phyloP scores from a whole-genome alignment of 2,888 invertebrate species.

The Azorinus chamasolen region DNA sequence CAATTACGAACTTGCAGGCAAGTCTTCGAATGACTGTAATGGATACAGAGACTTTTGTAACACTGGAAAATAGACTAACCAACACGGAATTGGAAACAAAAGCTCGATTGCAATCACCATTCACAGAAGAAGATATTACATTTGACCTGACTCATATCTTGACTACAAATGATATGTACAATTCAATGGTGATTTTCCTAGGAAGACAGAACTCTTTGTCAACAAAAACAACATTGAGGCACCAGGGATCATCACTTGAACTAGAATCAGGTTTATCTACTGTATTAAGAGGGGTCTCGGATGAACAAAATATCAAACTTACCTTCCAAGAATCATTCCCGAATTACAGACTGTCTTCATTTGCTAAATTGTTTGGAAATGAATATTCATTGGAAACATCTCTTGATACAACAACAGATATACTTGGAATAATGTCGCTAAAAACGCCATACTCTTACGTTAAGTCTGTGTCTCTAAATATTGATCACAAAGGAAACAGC shows the following conservation, averaged over 20 bases:
- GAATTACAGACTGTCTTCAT: slow-evolving; percentile 24
- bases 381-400: slow-evolving; percentile 32
- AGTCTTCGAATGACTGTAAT: not conserved
- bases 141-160: slow-evolving; percentile 35
- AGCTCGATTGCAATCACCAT: slow-evolving; percentile 41
- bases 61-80: slow-evolving; percentile 29
- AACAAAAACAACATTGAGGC: slow-evolving; percentile 25
- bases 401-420: slow-evolving; percentile 25
- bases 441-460: slow-evolving; percentile 37
- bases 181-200: slow-evolving; percentile 18
- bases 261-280: slow-evolving; percentile 35
- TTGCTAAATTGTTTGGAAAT: slow-evolving; percentile 35
- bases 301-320: slow-evolving; percentile 32
- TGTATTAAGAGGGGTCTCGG: slow-evolving; percentile 26
- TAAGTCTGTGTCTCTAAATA: slow-evolving; percentile 23
- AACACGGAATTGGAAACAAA: slow-evolving; percentile 31
- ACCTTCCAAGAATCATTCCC: slow-evolving; percentile 23
- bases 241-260: slow-evolving; percentile 3
- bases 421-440: slow-evolving; percentile 20
- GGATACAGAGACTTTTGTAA: slow-evolving; percentile 31
- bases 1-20: slow-evolving; percentile 13
- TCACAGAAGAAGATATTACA: slow-evolving; percentile 37
- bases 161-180: slow-evolving; percentile 25
- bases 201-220: slow-evolving; percentile 25
- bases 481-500: slow-evolving; percentile 29